Evolutionary conservation across 2,888 invertebrate species (phyloP), one percentile per base, ranked within the genome.

Genomic region (Scelioninae gen. 2): DNA sequence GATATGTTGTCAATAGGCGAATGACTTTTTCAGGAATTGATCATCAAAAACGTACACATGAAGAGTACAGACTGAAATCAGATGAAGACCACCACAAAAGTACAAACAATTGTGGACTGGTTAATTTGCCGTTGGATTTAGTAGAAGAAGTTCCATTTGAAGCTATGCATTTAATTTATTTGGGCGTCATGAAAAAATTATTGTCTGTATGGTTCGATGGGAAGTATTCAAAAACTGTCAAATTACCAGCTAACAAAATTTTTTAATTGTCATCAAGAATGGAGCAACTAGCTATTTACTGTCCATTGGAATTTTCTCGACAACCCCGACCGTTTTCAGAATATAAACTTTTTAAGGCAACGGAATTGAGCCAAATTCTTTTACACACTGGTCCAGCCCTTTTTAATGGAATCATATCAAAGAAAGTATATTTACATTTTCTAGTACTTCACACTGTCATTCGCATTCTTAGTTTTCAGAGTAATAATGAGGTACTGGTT

Each of bases 251-350:
- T 16, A 18, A 2, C 41, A 35, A 72, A 46, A 53, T 76, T 11
- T 13, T 61, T 2, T 43, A 63, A 16, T 48, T 75, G 31, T 75
- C 72, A 15, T 45, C 11, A 28, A 57, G 69, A 22, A 60, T 78
- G 16, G 39, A 63, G 33, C 16, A 11, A 10, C 28, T 77, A 22
- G 61, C 39, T 39, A 43, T 39, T 18, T 64, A 50, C 55, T 75
- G 73, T n/a, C 81, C 80, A 7, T 57, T 48, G 13, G 80, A 81
- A 33, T 81, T 80, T 73, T 60, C 75, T 18, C 76, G 80, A 33
- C 33, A 22, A 46, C 79, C 79, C 10, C 50, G 77, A 41, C 18
- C 55, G 13, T 43, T 80, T 11, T 37, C 65, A 25, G 63, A 75
- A 22, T 75, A 65, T 22, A 63, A 65, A 28, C 15, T 53, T 10